Evolutionary conservation across 2,888 invertebrate species (phyloP).

Genomic region (Thecophora atra): DNA sequence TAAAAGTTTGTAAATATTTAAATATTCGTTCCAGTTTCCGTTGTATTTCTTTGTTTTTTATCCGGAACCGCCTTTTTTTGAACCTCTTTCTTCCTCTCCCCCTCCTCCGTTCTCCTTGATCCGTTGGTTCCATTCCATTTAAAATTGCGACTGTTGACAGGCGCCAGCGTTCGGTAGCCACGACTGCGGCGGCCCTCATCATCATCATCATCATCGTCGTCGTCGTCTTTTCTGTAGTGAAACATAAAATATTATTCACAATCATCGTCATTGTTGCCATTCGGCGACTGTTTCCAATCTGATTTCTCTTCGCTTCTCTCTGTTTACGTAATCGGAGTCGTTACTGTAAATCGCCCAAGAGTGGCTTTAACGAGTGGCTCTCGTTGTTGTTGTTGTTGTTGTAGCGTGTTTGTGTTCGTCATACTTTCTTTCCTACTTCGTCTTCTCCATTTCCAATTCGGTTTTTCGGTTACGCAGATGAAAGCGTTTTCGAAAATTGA

Average conservation of each 20-base stretch:
- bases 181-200: constrained; percentile 1
- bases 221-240: neutral
- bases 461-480: constrained; percentile 20
- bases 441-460: constrained; percentile 7
- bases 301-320: constrained; percentile 24
- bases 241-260: neutral
- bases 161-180: neutral
- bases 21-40: neutral
- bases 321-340: constrained; percentile 21
- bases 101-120: no score
- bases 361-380: neutral
- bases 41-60: neutral
- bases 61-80: neutral
- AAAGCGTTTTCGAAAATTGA: constrained; percentile 11
- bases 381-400: neutral
- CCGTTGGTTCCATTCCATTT: neutral
- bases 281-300: neutral
- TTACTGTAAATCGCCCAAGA: neutral
- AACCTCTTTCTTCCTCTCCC: neutral
- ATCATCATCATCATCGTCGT: neutral
- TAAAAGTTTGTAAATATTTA: no score
- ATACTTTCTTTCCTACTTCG: constrained; percentile 24
- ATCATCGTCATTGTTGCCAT: neutral
- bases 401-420: neutral
- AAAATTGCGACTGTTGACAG: neutral